These are phyloP conservation scores for Excalfactoria chinensis DNA, from an alignment of 2,113 vertebrate species.

Conservation along the genomic window DNA sequence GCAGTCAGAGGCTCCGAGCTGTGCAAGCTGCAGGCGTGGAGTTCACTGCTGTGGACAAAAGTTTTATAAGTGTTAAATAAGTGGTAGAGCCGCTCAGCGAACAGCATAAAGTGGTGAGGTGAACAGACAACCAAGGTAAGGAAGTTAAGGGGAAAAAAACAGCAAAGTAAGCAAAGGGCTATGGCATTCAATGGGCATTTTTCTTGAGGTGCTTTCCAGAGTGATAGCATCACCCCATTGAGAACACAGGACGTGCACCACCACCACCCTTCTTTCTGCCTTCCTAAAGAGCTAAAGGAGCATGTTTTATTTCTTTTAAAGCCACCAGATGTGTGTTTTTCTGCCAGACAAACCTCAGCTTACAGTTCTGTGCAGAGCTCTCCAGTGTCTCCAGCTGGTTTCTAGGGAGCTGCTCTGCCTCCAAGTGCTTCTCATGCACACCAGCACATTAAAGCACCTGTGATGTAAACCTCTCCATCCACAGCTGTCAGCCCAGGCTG, in stretches of 20 bases:
- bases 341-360: not conserved
- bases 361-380: not conserved
- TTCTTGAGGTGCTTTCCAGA: not conserved
- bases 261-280: not conserved
- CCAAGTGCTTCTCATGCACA: not conserved
- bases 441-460: not conserved
- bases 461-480: not conserved
- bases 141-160: not conserved
- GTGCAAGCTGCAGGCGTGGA: not conserved
- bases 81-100: not conserved
- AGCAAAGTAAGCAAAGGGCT: not conserved
- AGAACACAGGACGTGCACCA: not conserved
- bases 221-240: not conserved
- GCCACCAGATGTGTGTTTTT: not conserved
- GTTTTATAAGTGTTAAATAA: not conserved
- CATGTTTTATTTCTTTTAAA: not conserved
- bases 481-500: not conserved
- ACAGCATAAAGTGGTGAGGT: not conserved
- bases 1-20: not conserved
- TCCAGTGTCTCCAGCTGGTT: not conserved
- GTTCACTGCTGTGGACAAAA: not conserved
- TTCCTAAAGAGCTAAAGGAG: not conserved
- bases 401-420: not conserved
- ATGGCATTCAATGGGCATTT: not conserved
- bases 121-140: not conserved